phyloP scores from a whole-genome alignment of 2,797 vertebrate genomes.

The Lagocephalus sceleratus region DNA sequence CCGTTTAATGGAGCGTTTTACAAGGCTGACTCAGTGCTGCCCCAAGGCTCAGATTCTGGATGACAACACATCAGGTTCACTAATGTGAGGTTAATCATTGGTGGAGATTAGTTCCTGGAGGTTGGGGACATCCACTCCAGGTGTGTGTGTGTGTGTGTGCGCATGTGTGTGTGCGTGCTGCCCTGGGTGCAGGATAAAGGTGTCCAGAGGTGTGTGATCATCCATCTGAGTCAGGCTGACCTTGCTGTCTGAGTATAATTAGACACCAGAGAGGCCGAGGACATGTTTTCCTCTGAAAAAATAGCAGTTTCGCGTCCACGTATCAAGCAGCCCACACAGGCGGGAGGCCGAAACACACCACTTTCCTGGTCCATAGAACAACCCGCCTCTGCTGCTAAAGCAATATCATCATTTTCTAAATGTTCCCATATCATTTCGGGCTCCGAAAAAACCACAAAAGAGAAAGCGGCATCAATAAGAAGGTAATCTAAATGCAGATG shows the following conservation, averaged over 20 bases:
- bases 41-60: conserved; percentile 55
- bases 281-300: conserved; percentile 27
- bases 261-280: conserved; percentile 28
- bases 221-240: conserved; percentile 39
- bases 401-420: too few species aligned
- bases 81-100: conserved; percentile 69
- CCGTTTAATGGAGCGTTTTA: conserved; percentile 78
- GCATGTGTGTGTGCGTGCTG: background rate
- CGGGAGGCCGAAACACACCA: too few species aligned
- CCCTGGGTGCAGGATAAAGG: conserved; percentile 27
- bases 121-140: conserved; percentile 36
- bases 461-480: conserved; percentile 7
- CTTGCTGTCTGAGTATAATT: conserved; percentile 37
- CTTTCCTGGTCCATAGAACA: too few species aligned
- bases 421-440: too few species aligned
- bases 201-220: conserved; percentile 21
- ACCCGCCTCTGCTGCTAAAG: too few species aligned
- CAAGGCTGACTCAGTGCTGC: conserved; percentile 59
- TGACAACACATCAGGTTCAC: conserved; percentile 48
- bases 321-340: conserved; percentile 1
- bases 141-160: conserved; percentile 16
- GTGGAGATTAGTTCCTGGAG: conserved; percentile 55
- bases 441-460: background rate
- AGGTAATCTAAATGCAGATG: conserved; percentile 5
- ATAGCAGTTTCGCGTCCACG: background rate